These are phyloP conservation scores for Geophilus truncorum DNA, from an alignment of 2,888 invertebrate species.

Conservation along the genomic window DNA sequence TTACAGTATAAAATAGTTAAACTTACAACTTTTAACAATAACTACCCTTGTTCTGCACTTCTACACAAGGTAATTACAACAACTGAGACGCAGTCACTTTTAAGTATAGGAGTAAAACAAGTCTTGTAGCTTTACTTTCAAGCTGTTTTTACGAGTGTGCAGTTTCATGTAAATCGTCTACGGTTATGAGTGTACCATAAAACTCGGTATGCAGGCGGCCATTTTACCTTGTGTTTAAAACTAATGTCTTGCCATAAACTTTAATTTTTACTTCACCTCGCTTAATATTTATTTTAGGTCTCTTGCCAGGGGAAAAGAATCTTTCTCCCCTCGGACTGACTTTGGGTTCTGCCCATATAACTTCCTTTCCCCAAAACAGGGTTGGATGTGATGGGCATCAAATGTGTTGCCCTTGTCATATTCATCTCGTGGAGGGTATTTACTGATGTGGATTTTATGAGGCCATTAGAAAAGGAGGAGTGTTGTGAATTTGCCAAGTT, in stretches of 20 bases:
- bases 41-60: no score
- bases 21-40: no score
- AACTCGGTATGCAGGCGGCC: background rate
- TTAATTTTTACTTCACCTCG: background rate
- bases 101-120: no score
- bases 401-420: constrained; percentile 13
- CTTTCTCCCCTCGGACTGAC: background rate
- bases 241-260: background rate
- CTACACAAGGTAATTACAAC: no score
- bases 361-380: background rate
- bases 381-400: constrained; percentile 5
- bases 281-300: background rate
- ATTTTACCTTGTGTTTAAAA: background rate
- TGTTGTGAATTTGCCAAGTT: constrained; percentile 22
- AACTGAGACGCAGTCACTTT: no score
- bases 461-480: constrained; percentile 22
- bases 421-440: constrained; percentile 22
- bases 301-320: background rate
- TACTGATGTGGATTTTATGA: constrained; percentile 20
- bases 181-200: background rate
- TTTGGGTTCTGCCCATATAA: background rate
- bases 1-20: no score
- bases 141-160: background rate
- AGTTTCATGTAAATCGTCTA: background rate
- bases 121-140: background rate